Conservation (phyloP, 2,797 vertebrate species). For the Gymnopithys bicolor region DNA sequence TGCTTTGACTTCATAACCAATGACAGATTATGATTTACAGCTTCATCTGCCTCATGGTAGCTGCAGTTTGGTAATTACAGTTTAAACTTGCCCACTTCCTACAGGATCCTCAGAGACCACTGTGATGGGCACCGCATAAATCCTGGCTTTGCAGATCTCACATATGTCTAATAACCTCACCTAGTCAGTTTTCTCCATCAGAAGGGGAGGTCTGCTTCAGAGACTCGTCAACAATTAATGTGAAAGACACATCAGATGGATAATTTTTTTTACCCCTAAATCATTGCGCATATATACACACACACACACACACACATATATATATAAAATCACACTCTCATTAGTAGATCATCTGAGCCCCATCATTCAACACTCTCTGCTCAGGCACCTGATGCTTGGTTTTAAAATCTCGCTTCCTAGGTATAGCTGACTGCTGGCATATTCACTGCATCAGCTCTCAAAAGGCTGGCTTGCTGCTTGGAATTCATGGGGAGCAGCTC, state of each 20-base stretch:
- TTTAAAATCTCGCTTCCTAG: conserved; percentile 18
- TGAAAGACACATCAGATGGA: background rate
- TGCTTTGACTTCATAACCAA: background rate
- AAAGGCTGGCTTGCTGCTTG: conserved; percentile 7
- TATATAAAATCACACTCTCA: background rate
- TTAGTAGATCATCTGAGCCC: background rate
- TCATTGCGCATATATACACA: background rate
- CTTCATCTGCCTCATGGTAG: background rate
- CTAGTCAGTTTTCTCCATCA: background rate
- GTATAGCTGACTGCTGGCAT: conserved; percentile 32
- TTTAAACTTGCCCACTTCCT: background rate
- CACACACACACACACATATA: too few relatives aligned
- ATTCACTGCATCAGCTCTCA: conserved; percentile 42
- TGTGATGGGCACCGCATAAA: background rate
- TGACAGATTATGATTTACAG: background rate
- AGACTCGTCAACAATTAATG: background rate
- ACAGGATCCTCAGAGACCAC: background rate
- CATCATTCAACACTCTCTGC: background rate
- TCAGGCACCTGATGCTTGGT: background rate
- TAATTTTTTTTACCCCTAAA: background rate
- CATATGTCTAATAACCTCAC: background rate
- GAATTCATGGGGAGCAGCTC: conserved; percentile 49
- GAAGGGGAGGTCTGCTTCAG: background rate
- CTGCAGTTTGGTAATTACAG: background rate
- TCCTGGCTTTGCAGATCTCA: background rate